These are phyloP conservation scores for Calliopum simillimum DNA, from an alignment of 2,888 invertebrate genomes.

Conservation along the genomic window DNA sequence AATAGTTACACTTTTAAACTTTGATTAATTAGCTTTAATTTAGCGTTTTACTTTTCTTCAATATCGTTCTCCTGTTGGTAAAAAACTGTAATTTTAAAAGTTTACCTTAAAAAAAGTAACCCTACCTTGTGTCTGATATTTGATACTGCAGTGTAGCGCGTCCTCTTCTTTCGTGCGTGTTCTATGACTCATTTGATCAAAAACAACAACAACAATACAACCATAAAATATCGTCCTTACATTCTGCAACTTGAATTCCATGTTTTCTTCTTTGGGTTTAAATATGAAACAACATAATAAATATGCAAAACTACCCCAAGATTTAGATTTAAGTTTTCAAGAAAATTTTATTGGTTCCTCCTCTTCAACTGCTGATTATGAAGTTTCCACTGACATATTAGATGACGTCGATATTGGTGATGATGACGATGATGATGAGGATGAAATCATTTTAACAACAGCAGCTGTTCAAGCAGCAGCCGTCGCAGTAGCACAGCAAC, in stretches of 20 bases:
- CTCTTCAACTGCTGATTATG: conserved; percentile 40
- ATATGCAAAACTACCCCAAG: conserved; percentile 66
- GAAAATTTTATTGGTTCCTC: conserved; percentile 46
- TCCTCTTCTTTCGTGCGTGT: too few relatives aligned
- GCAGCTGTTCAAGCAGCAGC: conserved; percentile 47
- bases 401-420: conserved; percentile 48
- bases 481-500: conserved; percentile 43
- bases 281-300: conserved; percentile 65
- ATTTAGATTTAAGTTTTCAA: conserved; percentile 66
- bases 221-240: neutral
- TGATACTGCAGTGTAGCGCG: too few relatives aligned
- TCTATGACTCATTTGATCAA: too few relatives aligned
- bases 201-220: conserved; percentile 12
- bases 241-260: neutral
- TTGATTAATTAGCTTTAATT: too few relatives aligned
- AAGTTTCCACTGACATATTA: conserved; percentile 35
- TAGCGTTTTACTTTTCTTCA: too few relatives aligned
- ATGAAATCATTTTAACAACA: conserved; percentile 58
- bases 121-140: too few relatives aligned
- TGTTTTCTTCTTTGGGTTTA: conserved; percentile 13
- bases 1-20: too few relatives aligned
- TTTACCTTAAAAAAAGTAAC: too few relatives aligned
- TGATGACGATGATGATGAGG: conserved; percentile 60
- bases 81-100: too few relatives aligned
- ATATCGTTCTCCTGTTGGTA: too few relatives aligned